phyloP scores from a whole-genome alignment of 2,113 vertebrate genomes.

The Paramisgurnus dabryanus region DNA sequence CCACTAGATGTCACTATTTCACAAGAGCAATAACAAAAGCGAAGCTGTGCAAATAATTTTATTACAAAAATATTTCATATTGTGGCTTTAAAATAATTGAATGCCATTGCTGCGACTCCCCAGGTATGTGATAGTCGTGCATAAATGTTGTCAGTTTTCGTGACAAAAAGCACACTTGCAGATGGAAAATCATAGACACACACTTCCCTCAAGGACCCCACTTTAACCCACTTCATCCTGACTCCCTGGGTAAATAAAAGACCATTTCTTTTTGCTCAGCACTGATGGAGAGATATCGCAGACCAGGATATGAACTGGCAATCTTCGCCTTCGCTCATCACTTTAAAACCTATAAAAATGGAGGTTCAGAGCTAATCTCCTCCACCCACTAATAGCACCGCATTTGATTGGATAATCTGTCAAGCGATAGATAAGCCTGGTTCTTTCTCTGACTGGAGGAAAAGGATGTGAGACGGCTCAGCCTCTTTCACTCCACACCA shows the following conservation, averaged over 20 bases:
- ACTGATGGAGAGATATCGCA: slow-evolving; percentile 41
- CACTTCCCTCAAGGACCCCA: not conserved
- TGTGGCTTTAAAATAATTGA: not conserved
- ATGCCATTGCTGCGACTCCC: not conserved
- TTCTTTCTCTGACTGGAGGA: slow-evolving; percentile 32
- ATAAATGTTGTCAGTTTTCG: not conserved
- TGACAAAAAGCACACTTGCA: not conserved
- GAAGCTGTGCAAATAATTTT: too few species aligned
- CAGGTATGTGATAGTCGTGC: not conserved
- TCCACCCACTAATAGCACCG: slow-evolving; percentile 52
- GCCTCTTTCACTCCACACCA: slow-evolving; percentile 2
- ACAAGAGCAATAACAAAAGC: too few species aligned
- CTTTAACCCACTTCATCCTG: slow-evolving; percentile 8
- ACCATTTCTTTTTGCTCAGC: slow-evolving; percentile 35
- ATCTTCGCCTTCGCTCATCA: slow-evolving; percentile 27
- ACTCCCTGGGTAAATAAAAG: slow-evolving; percentile 9
- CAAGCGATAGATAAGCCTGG: slow-evolving; percentile 56
- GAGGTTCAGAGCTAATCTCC: slow-evolving; percentile 61
- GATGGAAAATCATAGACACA: not conserved
- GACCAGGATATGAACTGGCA: slow-evolving; percentile 48
- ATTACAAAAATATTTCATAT: not conserved
- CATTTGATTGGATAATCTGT: slow-evolving; percentile 59
- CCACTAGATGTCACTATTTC: too few species aligned
- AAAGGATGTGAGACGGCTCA: slow-evolving; percentile 38
- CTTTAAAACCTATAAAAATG: slow-evolving; percentile 51